Conservation (phyloP, 2,888 invertebrate genomes). For the Pinctada fucata region DNA sequence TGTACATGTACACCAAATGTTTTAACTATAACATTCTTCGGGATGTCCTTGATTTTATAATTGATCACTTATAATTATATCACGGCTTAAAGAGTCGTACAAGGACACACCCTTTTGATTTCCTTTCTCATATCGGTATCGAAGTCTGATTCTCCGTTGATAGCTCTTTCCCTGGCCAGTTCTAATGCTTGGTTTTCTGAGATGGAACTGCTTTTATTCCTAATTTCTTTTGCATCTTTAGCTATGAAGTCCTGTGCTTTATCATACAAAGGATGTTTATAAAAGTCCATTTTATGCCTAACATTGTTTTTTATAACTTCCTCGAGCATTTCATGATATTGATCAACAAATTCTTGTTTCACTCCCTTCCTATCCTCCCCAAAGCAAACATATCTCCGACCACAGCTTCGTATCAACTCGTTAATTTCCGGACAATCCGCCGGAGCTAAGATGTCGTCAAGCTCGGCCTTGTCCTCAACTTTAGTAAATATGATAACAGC, state of each 20-base stretch:
- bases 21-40: too few species aligned
- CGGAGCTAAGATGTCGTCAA: not conserved
- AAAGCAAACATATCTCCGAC: not conserved
- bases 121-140: not conserved
- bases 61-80: too few species aligned
- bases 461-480: not conserved
- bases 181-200: not conserved
- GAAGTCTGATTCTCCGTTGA: not conserved
- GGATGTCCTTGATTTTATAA: too few species aligned
- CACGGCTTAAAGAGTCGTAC: too few species aligned
- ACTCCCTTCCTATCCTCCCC: not conserved
- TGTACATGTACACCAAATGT: too few species aligned
- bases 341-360: not conserved
- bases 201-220: not conserved
- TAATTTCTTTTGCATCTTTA: slow-evolving; percentile 10
- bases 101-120: too few species aligned
- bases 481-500: not conserved
- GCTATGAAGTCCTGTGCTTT: not conserved
- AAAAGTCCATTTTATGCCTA: not conserved
- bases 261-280: slow-evolving; percentile 2
- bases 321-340: not conserved
- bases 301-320: not conserved
- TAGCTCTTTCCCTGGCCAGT: not conserved
- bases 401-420: not conserved
- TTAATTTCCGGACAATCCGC: not conserved